Base-by-base conservation (phyloP, 2,888 invertebrate genomes). In the Dicyrtomina minuta region DNA sequence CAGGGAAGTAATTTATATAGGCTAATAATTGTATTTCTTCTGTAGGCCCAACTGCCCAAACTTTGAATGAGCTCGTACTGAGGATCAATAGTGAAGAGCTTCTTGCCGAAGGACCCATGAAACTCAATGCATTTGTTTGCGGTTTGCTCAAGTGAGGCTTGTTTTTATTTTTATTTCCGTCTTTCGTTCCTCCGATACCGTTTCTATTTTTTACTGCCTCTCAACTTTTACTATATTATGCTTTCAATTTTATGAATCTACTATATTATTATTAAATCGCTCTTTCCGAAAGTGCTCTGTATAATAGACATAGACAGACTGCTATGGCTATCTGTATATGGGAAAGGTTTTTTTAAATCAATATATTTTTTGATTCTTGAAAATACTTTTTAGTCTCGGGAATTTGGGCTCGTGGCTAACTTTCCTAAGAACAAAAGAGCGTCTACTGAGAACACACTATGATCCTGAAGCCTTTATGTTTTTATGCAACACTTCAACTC, bases 401-500 rank as follows among this genome's bases (percentile, higher is more conserved):
- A 90, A 93, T n/a, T 84, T 95, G 77, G 93, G 93, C 79, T 92
- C 93, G 41, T 95, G 94, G 93, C 87, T 92, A 75, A 90, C 91
- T 69, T 93, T 92, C 81, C 85, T 94, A 65, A 87, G 91, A 75
- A 91, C 92, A 15, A 87, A 93, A 75, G 93, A 93, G 81, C 89
- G 89, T 20, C 87, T 93, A 20, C 84, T 93, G 62, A 86, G 88
- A 51, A 91, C 90, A 79, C 92, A 93, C 81, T 95, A 93, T 82
- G 87, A 86, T 4, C 85, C 87, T 10, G 88, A 88, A 79, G 90
- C 92, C 59, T 85, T 94, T 72, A 85, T 94, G 77, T 84, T 88
- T 43, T 81, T 86, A 72, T 85, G 87, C 43, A 86, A 88, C 74
- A 85, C 87, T 58, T 83, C 85, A 69, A 83, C 84, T 39, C 83